Evolutionary conservation across 2,113 vertebrate species (phyloP).

Genomic region (Canis aureus): DNA sequence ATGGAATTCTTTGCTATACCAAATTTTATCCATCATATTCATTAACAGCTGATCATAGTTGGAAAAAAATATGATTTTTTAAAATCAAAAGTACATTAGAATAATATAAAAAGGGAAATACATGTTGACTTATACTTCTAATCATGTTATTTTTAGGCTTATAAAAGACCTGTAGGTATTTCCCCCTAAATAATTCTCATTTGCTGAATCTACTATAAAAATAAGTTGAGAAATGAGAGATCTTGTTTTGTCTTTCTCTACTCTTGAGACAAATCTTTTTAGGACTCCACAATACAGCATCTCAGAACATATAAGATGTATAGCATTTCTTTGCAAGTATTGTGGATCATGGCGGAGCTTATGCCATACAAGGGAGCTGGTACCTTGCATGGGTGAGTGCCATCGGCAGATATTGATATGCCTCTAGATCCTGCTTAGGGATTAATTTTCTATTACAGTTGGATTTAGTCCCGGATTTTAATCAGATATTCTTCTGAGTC

Average conservation of each 20-base stretch:
- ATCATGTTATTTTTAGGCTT: neutral
- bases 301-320: accelerated
- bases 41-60: conserved; percentile 30
- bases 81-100: neutral
- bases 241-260: neutral
- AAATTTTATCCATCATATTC: neutral
- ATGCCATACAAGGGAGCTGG: neutral
- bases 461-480: conserved; percentile 2
- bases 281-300: too few relatives aligned
- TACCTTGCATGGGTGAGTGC: accelerated
- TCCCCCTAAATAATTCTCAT: neutral
- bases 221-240: neutral
- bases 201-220: neutral
- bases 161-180: neutral
- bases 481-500: neutral
- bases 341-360: too few relatives aligned
- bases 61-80: neutral
- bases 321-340: too few relatives aligned
- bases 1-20: neutral
- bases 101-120: neutral
- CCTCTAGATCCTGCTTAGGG: neutral
- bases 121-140: conserved; percentile 1
- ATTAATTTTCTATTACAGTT: neutral
- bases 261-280: neutral
- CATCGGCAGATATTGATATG: neutral